A percentile compares a stretch with the other conserved stretches of the same genome.
Conservation (phyloP, 2,113 vertebrate species). For the Phrynosoma platyrhinos region DNA sequence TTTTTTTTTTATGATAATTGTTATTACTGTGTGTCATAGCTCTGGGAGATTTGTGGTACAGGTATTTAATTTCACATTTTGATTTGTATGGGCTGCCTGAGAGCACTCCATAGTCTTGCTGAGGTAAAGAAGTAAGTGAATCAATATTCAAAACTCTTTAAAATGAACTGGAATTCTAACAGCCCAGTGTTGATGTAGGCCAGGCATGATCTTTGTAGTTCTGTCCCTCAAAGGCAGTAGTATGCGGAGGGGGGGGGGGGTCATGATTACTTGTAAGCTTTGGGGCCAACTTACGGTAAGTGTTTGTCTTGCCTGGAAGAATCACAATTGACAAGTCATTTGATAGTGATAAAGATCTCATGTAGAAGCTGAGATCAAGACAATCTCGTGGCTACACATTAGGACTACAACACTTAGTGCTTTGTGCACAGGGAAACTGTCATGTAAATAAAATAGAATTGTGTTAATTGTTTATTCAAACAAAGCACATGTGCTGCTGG, state of each 20-base stretch:
- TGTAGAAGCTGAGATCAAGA: not conserved
- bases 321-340: not conserved
- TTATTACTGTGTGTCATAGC: not conserved
- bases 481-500: not conserved
- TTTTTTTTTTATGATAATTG: not conserved
- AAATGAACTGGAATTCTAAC: not conserved
- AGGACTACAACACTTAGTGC: not conserved
- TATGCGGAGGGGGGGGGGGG: not conserved
- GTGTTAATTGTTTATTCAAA: constrained; percentile 5
- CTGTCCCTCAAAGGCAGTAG: not conserved
- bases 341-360: not conserved
- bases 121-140: not conserved
- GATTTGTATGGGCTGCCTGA: not conserved
- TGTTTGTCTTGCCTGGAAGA: not conserved
- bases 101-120: too few species aligned
- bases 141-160: not conserved
- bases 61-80: not conserved
- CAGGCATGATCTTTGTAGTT: not conserved
- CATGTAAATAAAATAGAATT: constrained; percentile 5
- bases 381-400: not conserved
- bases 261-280: not conserved
- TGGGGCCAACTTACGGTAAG: not conserved
- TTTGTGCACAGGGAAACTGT: constrained; percentile 7
- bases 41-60: not conserved
- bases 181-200: not conserved